Base-by-base conservation (phyloP, 1,140 invertebrate species). In the Listronotus oregonensis region DNA sequence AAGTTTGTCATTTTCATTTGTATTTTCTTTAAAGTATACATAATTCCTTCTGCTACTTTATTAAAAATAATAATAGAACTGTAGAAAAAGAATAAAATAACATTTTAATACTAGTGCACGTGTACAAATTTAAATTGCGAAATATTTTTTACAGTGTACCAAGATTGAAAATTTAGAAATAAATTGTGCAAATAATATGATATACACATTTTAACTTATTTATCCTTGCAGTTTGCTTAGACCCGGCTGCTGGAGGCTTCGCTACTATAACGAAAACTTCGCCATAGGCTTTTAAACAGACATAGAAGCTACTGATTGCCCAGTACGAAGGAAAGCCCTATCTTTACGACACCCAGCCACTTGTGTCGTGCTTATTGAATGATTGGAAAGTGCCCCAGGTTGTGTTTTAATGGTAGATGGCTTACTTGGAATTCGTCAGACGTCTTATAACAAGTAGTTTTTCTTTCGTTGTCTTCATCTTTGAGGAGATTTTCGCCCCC, bases 261-360 rank as follows among this genome's bases (percentile, higher is more conserved):
- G 63, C 21, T 66, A 70, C 52, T 44, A 62, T 67, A 67, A 64
- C 64, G 44, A 70, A 70, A 67, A 64, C 58, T 63, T 58, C 50
- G 64, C 64, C 64, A 67, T 18, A 47, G 54, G 60, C 65, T 15
- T 27, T n/a, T 34, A 17, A 39, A 31, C 54, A 64, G 50, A 55
- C 42, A 65, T 51, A 64, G 67, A 46, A 69, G 66, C 68, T 62
- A 70, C 68, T 70, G 65, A 70, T 70, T 70, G 60, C 65, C 66
- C 39, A 42, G 11, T 58, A 67, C 47, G 59, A 49, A 63, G 40
- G 46, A 54, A 47, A 56, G 57, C 34, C 47, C 32, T 54, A 57
- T 62, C 42, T 67, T 68, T 61, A 55, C 64, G 64, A 60, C 56
- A 61, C 61, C 44, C 40, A 32, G 60, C 47, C 60, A 70, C 65